A percentile compares a stretch with the other conserved stretches of the same genome.
Evolutionary conservation across 2,113 vertebrate genomes (phyloP).

Genomic region (Paratilapia polleni): DNA sequence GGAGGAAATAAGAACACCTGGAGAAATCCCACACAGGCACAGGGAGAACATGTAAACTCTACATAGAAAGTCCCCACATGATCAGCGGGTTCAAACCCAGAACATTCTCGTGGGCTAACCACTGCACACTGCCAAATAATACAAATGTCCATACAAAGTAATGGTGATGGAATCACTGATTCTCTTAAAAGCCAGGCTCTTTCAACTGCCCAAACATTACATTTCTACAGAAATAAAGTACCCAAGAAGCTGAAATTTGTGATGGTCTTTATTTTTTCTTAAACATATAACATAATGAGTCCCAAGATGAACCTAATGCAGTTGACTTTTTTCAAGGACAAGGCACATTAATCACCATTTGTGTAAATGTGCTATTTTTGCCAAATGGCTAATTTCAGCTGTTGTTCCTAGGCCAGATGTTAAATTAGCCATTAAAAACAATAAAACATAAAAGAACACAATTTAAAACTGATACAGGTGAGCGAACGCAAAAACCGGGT

Average conservation of each 20-base stretch:
- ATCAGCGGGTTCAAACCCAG: no score
- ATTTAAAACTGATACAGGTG: background rate
- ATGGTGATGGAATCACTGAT: background rate
- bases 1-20: no score
- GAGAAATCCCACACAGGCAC: background rate
- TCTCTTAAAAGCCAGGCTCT: background rate
- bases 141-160: background rate
- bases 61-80: no score
- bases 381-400: background rate
- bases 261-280: background rate
- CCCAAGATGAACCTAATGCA: background rate
- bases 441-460: background rate
- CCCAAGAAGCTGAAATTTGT: background rate
- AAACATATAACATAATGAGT: background rate
- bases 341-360: slow-evolving; percentile 2
- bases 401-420: background rate
- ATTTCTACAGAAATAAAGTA: background rate
- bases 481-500: background rate
- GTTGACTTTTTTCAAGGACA: background rate
- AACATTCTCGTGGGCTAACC: background rate
- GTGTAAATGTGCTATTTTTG: background rate
- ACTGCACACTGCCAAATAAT: background rate
- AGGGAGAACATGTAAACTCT: background rate
- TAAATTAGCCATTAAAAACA: background rate
- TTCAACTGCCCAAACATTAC: background rate